Conservation (phyloP, 35 echinoderm and acorn worm species). For the Lytechinus variegatus region DNA sequence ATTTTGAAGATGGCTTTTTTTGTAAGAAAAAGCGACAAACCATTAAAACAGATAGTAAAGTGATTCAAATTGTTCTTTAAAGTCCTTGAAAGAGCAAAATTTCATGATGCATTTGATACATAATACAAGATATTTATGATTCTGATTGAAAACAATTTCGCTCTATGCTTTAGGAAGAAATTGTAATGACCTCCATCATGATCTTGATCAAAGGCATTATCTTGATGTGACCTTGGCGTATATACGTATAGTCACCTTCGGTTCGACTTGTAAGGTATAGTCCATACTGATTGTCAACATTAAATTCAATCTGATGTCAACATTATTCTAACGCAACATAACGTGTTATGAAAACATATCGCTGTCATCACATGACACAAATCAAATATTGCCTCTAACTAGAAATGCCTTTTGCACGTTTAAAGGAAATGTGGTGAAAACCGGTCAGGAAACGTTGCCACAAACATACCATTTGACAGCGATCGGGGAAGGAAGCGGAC, state of each 20-base stretch:
- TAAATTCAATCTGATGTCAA: conserved; percentile 20
- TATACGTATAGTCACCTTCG: neutral
- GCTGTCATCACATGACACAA: conserved; percentile 1
- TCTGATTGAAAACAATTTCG: too few species aligned
- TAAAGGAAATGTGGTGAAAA: neutral
- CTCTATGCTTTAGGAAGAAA: too few species aligned
- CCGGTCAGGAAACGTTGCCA: too few species aligned
- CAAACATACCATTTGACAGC: too few species aligned
- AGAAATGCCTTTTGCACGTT: neutral
- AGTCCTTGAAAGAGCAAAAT: too few species aligned
- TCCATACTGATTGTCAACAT: neutral
- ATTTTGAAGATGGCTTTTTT: too few species aligned
- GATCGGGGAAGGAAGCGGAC: too few species aligned
- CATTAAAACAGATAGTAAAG: too few species aligned
- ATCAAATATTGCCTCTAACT: neutral
- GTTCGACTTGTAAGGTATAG: neutral
- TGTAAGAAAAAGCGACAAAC: too few species aligned
- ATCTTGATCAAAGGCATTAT: neutral
- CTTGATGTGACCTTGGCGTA: neutral
- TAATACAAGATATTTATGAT: too few species aligned
- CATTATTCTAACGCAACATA: conserved; percentile 19
- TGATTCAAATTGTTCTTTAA: too few species aligned
- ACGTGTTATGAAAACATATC: conserved; percentile 13
- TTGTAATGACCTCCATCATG: neutral
- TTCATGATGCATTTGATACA: too few species aligned